phyloP scores from a whole-genome alignment of 1,140 invertebrate species.

The Ceratosolen fusciceps region DNA sequence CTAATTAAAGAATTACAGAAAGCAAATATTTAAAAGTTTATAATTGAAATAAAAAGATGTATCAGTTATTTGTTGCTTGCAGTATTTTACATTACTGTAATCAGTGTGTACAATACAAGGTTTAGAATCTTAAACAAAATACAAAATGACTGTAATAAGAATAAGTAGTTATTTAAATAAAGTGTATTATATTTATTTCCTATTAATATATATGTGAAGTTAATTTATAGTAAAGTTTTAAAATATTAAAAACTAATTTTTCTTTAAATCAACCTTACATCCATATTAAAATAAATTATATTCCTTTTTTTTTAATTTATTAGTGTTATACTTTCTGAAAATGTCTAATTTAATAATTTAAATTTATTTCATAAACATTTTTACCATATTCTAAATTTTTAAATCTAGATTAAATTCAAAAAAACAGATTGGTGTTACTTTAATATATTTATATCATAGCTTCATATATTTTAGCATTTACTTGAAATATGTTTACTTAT shows the following conservation, averaged over 20 bases:
- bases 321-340: no score
- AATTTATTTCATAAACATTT: no score
- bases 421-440: no score
- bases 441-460: no score
- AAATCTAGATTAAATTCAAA: no score
- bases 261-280: conserved; percentile 26
- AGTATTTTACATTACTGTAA: conserved; percentile 68
- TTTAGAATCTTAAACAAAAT: conserved; percentile 53
- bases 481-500: no score
- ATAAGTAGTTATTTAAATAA: conserved; percentile 66
- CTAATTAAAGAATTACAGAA: conserved; percentile 37
- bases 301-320: background rate
- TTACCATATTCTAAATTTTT: no score
- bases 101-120: conserved; percentile 47
- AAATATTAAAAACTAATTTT: conserved; percentile 51
- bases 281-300: background rate
- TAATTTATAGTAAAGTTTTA: conserved; percentile 71
- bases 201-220: conserved; percentile 63
- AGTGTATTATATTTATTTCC: conserved; percentile 59
- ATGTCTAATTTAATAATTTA: no score
- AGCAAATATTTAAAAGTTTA: conserved; percentile 47
- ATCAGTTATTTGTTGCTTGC: conserved; percentile 69
- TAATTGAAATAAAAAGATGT: conserved; percentile 57
- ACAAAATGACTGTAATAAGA: conserved; percentile 61
- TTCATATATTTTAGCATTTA: no score